A percentile compares a stretch with the other conserved stretches of the same genome.
Evolutionary conservation across 2,888 invertebrate genomes (phyloP).

Genomic region (Corythucha ciliata): DNA sequence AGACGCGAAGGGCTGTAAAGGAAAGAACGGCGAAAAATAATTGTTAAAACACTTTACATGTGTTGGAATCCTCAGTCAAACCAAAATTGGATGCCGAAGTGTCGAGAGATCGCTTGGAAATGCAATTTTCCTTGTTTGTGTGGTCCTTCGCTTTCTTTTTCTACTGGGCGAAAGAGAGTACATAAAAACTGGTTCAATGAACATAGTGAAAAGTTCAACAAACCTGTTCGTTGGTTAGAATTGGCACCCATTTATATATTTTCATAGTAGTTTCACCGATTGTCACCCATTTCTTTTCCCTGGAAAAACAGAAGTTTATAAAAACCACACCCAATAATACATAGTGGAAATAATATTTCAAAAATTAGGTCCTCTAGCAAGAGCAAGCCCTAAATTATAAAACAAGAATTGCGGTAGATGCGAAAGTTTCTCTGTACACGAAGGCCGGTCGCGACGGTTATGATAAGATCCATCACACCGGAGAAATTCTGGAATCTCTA

Average conservation of each 20-base stretch:
- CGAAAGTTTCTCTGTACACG: too few species aligned
- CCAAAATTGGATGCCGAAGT: conserved; percentile 75
- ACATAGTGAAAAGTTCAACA: background rate
- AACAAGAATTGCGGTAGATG: too few species aligned
- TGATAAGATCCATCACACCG: too few species aligned
- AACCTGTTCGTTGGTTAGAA: conserved; percentile 63
- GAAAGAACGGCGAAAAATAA: background rate
- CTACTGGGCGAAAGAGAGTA: conserved; percentile 36
- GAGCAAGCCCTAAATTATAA: too few species aligned
- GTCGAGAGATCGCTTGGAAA: conserved; percentile 55
- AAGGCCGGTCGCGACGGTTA: too few species aligned
- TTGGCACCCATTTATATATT: conserved; percentile 98
- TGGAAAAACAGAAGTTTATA: conserved; percentile 45
- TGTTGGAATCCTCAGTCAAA: conserved; percentile 82
- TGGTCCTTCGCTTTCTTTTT: conserved; percentile 63
- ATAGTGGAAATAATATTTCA: too few species aligned
- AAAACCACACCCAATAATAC: too few species aligned
- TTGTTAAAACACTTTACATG: conserved; percentile 53
- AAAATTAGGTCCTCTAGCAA: too few species aligned
- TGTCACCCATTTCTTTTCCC: conserved; percentile 99
- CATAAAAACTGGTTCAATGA: background rate
- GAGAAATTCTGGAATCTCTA: too few species aligned
- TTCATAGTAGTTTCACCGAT: conserved; percentile 98
- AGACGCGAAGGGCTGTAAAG: background rate
- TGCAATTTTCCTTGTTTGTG: conserved; percentile 71